A percentile compares a stretch with the other conserved stretches of the same genome.
Conservation (phyloP, 2,797 vertebrate species). For the Austrolebias charrua region DNA sequence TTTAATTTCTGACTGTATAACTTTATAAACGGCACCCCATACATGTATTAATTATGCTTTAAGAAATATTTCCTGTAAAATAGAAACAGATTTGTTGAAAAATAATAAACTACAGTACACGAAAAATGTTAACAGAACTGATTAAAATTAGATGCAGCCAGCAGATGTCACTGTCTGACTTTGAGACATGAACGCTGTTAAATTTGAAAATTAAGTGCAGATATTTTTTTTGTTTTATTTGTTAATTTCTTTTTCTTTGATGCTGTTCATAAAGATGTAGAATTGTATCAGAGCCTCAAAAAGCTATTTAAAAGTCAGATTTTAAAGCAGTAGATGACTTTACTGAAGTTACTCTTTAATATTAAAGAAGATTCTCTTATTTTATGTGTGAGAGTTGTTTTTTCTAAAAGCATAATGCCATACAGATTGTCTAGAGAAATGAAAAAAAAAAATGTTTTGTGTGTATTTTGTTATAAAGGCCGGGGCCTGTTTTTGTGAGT, state of each 20-base stretch:
- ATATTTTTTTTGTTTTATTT: too few species aligned
- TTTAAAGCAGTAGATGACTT: neutral
- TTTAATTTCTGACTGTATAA: too few species aligned
- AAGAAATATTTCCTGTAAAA: neutral
- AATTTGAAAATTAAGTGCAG: too few species aligned
- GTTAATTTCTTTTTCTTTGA: too few species aligned
- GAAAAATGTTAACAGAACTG: neutral
- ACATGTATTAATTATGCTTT: neutral
- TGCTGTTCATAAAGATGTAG: too few species aligned
- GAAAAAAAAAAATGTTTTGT: neutral
- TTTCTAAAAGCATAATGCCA: too few species aligned
- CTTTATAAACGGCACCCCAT: too few species aligned
- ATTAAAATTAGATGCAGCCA: constrained; percentile 32
- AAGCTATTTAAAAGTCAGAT: neutral
- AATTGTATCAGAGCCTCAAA: too few species aligned
- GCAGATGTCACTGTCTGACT: constrained; percentile 54
- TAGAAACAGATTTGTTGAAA: neutral
- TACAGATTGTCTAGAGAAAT: neutral
- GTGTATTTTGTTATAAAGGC: constrained; percentile 24
- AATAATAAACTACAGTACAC: neutral
- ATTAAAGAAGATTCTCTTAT: too few species aligned
- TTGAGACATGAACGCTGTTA: neutral
- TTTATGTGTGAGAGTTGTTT: too few species aligned
- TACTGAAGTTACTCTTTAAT: neutral
- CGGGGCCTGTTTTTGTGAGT: neutral